Conservation (phyloP, 2,797 vertebrate species). For the Gobionotothen gibberifrons region DNA sequence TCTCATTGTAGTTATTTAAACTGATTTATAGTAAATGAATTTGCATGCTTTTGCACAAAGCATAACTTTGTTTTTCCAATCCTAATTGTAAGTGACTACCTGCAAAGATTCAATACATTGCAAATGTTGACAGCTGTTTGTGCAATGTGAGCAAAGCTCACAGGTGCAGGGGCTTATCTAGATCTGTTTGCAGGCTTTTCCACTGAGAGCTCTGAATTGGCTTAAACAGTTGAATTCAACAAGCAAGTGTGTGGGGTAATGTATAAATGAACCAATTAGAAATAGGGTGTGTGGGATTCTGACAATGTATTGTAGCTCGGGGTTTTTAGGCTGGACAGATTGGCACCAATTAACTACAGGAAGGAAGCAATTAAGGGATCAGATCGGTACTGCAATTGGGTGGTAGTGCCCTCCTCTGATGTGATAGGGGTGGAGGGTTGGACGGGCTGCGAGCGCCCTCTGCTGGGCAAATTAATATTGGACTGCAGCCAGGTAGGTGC, state of each 20-base stretch:
- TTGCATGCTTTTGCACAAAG: neutral
- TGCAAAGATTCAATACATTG: neutral
- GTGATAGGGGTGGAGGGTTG: slow-evolving; percentile 12
- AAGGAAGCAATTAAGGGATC: slow-evolving; percentile 73
- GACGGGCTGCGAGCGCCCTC: slow-evolving; percentile 64
- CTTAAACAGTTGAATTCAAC: slow-evolving; percentile 52
- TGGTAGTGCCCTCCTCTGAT: slow-evolving; percentile 8
- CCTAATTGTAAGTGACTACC: neutral
- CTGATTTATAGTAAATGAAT: neutral
- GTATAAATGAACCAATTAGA: neutral
- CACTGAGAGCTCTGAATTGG: slow-evolving; percentile 21
- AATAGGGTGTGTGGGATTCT: neutral
- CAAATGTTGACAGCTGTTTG: slow-evolving; percentile 10
- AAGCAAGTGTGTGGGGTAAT: neutral
- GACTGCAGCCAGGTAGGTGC: slow-evolving; percentile 32
- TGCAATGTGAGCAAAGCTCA: slow-evolving; percentile 1
- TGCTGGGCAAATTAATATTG: slow-evolving; percentile 41
- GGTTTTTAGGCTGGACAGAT: slow-evolving; percentile 39
- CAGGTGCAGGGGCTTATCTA: slow-evolving; percentile 55
- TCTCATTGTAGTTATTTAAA: neutral
- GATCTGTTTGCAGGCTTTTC: slow-evolving; percentile 18
- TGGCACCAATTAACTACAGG: slow-evolving; percentile 70
- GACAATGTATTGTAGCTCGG: neutral
- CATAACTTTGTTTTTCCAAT: neutral
- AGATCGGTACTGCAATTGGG: slow-evolving; percentile 45